Conservation (phyloP, 2,113 vertebrate species). For the Chrysemys picta region DNA sequence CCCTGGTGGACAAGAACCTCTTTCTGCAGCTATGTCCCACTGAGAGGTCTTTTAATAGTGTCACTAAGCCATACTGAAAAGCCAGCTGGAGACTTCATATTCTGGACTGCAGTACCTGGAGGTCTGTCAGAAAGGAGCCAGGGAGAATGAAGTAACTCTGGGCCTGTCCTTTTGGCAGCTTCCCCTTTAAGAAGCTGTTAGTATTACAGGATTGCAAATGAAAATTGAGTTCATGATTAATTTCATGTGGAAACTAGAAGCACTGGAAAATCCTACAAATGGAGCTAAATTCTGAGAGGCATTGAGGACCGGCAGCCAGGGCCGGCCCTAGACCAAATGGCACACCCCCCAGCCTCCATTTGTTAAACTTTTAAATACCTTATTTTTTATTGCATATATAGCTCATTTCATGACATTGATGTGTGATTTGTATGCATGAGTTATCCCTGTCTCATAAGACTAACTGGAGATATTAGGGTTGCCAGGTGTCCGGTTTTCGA, state of each 20-base stretch:
- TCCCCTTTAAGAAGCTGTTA: not conserved
- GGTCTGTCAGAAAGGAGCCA: not conserved
- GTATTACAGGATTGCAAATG: too few species aligned
- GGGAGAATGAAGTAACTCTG: not conserved
- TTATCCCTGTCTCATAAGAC: too few species aligned
- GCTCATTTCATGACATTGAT: too few species aligned
- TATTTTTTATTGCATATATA: too few species aligned
- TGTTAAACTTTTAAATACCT: too few species aligned
- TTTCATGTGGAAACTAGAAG: not conserved
- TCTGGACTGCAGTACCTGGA: not conserved
- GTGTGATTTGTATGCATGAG: too few species aligned
- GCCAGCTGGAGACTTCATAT: not conserved
- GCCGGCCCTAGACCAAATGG: too few species aligned
- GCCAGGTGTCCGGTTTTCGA: too few species aligned
- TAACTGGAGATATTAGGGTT: too few species aligned
- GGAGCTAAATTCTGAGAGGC: too few species aligned
- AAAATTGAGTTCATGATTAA: not conserved
- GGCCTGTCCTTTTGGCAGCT: not conserved
- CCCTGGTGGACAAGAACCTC: not conserved
- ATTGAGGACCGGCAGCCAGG: too few species aligned
- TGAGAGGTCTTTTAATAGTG: not conserved
- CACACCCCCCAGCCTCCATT: too few species aligned
- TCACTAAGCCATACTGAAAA: not conserved
- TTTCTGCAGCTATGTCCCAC: not conserved
- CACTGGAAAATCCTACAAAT: not conserved